Percentiles rank a stretch among this genome's conserved stretches.
Conservation (phyloP, 2,888 invertebrate species). For the Pantelozetes paolii region DNA sequence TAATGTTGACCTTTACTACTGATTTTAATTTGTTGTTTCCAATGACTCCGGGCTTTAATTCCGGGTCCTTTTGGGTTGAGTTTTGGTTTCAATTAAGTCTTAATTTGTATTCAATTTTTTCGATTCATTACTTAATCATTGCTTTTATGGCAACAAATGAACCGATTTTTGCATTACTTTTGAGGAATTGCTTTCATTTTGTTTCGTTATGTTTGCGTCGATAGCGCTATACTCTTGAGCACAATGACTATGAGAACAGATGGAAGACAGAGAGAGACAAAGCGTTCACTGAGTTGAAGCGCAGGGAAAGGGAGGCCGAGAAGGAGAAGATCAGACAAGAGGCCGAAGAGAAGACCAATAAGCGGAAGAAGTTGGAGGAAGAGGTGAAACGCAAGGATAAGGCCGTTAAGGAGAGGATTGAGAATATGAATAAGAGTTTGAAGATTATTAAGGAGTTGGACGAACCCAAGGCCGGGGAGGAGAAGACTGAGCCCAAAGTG, state of each 20-base stretch:
- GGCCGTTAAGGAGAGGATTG: constrained; percentile 8
- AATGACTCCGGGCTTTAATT: too few relatives aligned
- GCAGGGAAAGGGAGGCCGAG: background rate
- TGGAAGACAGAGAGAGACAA: constrained; percentile 3
- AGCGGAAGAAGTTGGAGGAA: background rate
- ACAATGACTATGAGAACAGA: constrained; percentile 3
- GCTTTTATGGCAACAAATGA: too few relatives aligned
- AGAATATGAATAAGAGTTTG: background rate
- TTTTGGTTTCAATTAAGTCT: too few relatives aligned
- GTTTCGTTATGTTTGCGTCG: background rate
- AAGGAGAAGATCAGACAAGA: background rate
- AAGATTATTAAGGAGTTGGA: constrained; percentile 19
- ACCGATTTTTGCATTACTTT: background rate
- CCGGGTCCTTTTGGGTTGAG: too few relatives aligned
- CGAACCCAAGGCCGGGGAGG: background rate
- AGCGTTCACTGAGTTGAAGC: background rate
- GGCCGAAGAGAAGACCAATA: background rate
- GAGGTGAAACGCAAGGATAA: constrained; percentile 22
- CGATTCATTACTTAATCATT: too few relatives aligned
- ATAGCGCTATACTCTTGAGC: constrained; percentile 21
- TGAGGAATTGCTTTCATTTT: background rate
- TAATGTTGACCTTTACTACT: background rate
- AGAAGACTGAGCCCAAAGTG: background rate
- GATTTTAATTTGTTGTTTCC: too few relatives aligned
- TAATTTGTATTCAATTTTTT: too few relatives aligned